phyloP scores from a whole-genome alignment of 2,888 invertebrate species.

The Zaprionus lineosus region DNA sequence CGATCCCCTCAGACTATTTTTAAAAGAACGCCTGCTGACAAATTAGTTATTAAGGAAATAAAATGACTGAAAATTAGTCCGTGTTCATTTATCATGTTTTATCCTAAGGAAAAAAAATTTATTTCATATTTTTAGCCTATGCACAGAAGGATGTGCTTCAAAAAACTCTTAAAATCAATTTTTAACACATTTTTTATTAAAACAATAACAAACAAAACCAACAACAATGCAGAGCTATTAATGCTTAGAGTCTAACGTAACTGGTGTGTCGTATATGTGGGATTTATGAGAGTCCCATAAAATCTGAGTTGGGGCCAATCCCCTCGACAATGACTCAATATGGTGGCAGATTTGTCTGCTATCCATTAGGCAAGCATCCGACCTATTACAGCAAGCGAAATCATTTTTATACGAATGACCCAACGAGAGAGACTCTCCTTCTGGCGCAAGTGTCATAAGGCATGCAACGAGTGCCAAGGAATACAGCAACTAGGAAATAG shows the following conservation, averaged over 20 bases:
- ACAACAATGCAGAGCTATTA: slow-evolving; percentile 44
- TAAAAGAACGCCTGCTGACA: too few species aligned
- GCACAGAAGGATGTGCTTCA: neutral
- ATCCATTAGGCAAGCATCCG: neutral
- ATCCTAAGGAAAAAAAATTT: too few species aligned
- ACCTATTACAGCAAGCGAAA: too few species aligned
- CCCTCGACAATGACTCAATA: neutral
- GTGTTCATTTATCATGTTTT: too few species aligned
- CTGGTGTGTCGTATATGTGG: neutral
- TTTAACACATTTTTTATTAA: slow-evolving; percentile 35
- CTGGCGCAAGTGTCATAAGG: slow-evolving; percentile 23
- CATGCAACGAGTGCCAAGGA: slow-evolving; percentile 50
- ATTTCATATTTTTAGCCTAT: too few species aligned
- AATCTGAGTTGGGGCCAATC: neutral
- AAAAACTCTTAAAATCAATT: neutral
- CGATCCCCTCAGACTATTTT: too few species aligned
- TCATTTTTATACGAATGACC: too few species aligned
- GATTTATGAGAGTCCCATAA: neutral
- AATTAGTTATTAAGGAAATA: too few species aligned
- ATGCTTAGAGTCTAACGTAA: slow-evolving; percentile 7
- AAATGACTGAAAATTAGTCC: too few species aligned
- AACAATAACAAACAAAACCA: slow-evolving; percentile 48
- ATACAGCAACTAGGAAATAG: slow-evolving; percentile 44
- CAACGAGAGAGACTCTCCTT: neutral
- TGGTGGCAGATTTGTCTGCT: neutral